Conservation (phyloP, 2,888 invertebrate genomes). For the Lordiphosa fenestrarum region DNA sequence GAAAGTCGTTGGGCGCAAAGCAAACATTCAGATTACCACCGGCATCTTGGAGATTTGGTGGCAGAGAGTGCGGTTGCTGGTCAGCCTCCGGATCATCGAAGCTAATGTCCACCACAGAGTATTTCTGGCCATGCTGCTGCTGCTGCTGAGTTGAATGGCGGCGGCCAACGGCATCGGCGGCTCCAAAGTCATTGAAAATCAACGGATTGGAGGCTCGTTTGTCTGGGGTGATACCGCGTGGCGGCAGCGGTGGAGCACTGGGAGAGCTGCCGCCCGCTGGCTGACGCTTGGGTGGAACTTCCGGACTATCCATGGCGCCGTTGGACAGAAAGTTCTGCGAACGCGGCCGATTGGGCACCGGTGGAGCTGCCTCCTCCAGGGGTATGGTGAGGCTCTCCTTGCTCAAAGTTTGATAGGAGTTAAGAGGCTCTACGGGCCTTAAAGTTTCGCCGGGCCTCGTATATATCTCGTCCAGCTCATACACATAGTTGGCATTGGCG, state of each 20-base stretch:
- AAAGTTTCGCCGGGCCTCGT: conserved; percentile 83
- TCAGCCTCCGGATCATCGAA: conserved; percentile 81
- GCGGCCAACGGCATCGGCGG: conserved; percentile 53
- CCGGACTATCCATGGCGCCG: conserved; percentile 78
- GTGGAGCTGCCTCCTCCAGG: conserved; percentile 80
- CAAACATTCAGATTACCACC: conserved; percentile 68
- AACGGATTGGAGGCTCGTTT: conserved; percentile 80
- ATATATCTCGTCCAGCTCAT: conserved; percentile 86
- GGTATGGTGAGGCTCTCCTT: conserved; percentile 71
- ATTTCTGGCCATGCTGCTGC: conserved; percentile 78
- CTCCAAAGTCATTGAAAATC: conserved; percentile 77
- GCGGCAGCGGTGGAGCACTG: conserved; percentile 89
- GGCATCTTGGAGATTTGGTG: conserved; percentile 64
- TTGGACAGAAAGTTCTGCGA: conserved; percentile 82
- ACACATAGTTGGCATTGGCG: conserved; percentile 77
- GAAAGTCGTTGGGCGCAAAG: conserved; percentile 78
- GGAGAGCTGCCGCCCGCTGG: conserved; percentile 78
- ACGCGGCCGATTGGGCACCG: conserved; percentile 83
- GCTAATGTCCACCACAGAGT: conserved; percentile 81
- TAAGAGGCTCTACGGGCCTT: conserved; percentile 75
- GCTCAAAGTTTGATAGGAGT: conserved; percentile 78
- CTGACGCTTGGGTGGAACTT: conserved; percentile 82
- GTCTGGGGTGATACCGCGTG: conserved; percentile 84
- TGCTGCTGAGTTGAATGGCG: conserved; percentile 67
- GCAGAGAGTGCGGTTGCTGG: conserved; percentile 68